Conservation (phyloP, 1,140 invertebrate genomes). For the Drosophila persimilis region DNA sequence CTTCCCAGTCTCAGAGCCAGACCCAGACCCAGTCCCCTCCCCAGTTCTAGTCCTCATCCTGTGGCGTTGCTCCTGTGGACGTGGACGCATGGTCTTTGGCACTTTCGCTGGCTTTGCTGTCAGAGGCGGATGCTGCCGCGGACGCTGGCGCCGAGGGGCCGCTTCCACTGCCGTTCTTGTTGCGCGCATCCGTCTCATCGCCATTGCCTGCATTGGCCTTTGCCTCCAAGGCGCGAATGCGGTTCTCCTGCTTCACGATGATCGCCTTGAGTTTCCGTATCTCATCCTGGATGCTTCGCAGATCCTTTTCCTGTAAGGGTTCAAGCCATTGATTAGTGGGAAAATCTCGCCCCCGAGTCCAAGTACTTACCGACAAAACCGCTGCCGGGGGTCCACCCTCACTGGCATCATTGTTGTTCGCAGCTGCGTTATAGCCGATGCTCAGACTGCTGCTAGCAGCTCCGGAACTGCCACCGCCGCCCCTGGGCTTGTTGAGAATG, state of each 20-base stretch:
- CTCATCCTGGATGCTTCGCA: constrained; percentile 93
- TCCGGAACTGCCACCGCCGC: constrained; percentile 56
- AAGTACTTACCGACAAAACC: constrained; percentile 65
- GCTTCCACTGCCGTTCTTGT: constrained; percentile 54
- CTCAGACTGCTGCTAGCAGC: constrained; percentile 46
- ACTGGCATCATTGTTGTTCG: constrained; percentile 70
- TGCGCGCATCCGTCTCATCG: constrained; percentile 76
- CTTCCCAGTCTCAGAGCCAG: not conserved
- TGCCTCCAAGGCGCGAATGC: constrained; percentile 86
- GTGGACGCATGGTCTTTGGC: constrained; percentile 67
- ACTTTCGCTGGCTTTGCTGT: constrained; percentile 70
- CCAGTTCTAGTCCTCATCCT: constrained; percentile 56
- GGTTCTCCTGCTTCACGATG: constrained; percentile 96
- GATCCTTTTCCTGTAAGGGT: constrained; percentile 84
- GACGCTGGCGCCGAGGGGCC: constrained; percentile 27
- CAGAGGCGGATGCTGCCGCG: constrained; percentile 41
- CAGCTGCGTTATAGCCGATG: constrained; percentile 61
- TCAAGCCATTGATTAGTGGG: not conserved
- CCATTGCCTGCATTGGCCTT: constrained; percentile 62
- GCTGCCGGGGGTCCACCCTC: constrained; percentile 50
- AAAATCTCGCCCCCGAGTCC: too few relatives aligned
- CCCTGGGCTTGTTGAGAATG: constrained; percentile 86
- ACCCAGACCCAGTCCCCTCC: not conserved
- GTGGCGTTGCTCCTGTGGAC: constrained; percentile 37
- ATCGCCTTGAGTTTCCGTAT: constrained; percentile 96